Conservation (phyloP, 2,888 invertebrate species). For the Meta bourneti region DNA sequence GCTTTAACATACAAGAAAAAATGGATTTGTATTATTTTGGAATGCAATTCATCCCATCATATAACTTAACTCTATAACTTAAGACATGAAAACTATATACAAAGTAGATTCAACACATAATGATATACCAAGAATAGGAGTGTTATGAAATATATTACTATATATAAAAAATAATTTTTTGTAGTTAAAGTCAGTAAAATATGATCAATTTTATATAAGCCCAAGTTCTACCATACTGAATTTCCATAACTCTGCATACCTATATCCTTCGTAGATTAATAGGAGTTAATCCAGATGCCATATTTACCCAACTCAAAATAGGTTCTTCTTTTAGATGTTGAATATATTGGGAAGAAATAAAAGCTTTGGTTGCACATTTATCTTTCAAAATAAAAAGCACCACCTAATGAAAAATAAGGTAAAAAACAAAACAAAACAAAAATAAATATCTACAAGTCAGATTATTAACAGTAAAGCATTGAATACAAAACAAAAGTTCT, state of each 20-base stretch:
- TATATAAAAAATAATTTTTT: constrained; percentile 49
- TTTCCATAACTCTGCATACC: neutral
- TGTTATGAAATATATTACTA: constrained; percentile 59
- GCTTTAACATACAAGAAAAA: constrained; percentile 8
- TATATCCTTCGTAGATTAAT: neutral
- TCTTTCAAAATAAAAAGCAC: constrained; percentile 32
- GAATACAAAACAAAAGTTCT: neutral
- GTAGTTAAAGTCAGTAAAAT: constrained; percentile 16
- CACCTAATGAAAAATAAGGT: neutral
- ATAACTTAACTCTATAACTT: neutral
- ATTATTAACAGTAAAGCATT: neutral
- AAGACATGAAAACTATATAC: neutral
- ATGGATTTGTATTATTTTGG: constrained; percentile 31
- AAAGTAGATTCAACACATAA: constrained; percentile 9
- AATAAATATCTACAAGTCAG: neutral
- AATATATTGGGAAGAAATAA: constrained; percentile 23
- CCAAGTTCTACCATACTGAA: neutral
- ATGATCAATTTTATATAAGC: constrained; percentile 23
- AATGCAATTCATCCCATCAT: constrained; percentile 39
- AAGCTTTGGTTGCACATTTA: constrained; percentile 11
- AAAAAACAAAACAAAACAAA: neutral
- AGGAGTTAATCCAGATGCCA: constrained; percentile 51
- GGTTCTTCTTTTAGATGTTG: constrained; percentile 47
- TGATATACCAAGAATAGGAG: constrained; percentile 9
- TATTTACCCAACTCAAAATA: constrained; percentile 60